Percentiles rank a stretch among this genome's conserved stretches.
phyloP scores from a whole-genome alignment of 2,888 invertebrate species.

The Drosophila neutralis region DNA sequence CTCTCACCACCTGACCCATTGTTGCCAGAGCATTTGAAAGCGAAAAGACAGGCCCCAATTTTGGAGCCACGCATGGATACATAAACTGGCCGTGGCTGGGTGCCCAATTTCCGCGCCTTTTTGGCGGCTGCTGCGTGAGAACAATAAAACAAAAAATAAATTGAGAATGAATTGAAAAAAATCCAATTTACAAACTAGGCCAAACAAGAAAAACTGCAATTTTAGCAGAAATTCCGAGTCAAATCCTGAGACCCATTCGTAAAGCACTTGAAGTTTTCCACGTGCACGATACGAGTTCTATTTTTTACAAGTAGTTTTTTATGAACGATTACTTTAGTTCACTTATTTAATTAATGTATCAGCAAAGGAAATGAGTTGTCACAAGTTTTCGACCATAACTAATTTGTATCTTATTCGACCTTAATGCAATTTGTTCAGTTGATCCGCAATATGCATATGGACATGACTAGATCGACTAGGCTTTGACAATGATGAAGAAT shows the following conservation, averaged over 20 bases:
- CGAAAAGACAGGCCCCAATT: constrained; percentile 36
- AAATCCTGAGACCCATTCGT: constrained; percentile 36
- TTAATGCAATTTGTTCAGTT: neutral
- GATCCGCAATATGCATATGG: neutral
- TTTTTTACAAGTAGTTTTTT: no score
- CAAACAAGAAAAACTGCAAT: constrained; percentile 46
- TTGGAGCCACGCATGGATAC: constrained; percentile 42
- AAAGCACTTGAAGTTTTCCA: constrained; percentile 12
- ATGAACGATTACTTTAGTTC: constrained; percentile 1
- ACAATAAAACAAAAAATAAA: constrained; percentile 39
- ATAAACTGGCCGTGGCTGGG: constrained; percentile 48
- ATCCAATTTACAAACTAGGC: constrained; percentile 35
- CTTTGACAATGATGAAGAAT: neutral
- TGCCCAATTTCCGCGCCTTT: constrained; percentile 77
- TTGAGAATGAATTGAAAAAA: constrained; percentile 9
- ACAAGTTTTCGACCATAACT: neutral
- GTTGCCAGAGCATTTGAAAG: constrained; percentile 53
- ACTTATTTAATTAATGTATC: neutral
- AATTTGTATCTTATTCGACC: neutral
- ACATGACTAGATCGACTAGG: neutral
- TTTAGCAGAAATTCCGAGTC: constrained; percentile 31
- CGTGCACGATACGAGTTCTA: constrained; percentile 7
- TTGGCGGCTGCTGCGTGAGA: constrained; percentile 73
- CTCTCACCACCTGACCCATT: constrained; percentile 16
- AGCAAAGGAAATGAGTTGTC: neutral